Conservation (phyloP, 2,113 vertebrate species). For the Microcebus jonahi region DNA sequence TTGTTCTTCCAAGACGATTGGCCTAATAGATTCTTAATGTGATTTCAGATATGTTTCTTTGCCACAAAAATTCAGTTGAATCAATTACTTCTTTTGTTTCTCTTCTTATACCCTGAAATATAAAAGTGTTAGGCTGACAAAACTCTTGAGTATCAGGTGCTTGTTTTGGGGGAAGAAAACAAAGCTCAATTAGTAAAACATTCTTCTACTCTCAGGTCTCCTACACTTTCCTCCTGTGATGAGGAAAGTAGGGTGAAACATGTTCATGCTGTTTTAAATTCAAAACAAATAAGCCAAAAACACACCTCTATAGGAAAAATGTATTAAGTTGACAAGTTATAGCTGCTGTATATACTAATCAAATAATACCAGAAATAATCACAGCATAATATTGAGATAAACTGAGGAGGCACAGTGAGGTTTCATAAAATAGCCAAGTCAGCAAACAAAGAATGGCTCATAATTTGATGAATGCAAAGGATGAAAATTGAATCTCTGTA, state of each 20-base stretch:
- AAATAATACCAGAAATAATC: background rate
- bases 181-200: background rate
- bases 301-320: background rate
- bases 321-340: background rate
- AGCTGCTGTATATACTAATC: background rate
- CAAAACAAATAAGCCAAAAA: constrained; percentile 20
- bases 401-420: background rate
- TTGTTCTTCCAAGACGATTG: background rate
- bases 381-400: constrained; percentile 15
- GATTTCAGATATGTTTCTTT: constrained; percentile 35
- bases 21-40: constrained; percentile 6
- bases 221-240: background rate
- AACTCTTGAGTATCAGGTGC: background rate
- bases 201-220: background rate
- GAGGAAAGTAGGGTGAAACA: background rate
- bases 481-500: background rate
- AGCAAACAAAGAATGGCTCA: background rate
- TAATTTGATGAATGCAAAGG: constrained; percentile 21
- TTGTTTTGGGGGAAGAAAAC: background rate
- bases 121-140: background rate
- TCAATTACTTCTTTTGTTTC: background rate
- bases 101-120: background rate
- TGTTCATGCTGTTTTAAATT: background rate
- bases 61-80: background rate
- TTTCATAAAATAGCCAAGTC: background rate